These are phyloP conservation scores for Oncorhynchus tshawytscha DNA, from an alignment of 2,113 vertebrate species.

Conservation along the genomic window DNA sequence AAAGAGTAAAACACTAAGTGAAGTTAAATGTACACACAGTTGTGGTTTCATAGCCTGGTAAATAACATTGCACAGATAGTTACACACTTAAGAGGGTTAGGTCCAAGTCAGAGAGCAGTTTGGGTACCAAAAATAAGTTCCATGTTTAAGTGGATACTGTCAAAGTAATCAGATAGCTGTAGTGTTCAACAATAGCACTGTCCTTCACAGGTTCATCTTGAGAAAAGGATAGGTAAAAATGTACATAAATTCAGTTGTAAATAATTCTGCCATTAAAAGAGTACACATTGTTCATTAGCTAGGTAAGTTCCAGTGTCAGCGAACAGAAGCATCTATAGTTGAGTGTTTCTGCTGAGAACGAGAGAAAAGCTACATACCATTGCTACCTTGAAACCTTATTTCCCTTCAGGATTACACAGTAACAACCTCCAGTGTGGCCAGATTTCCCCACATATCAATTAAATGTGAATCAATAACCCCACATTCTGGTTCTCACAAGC, in stretches of 20 bases:
- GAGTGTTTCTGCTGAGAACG: background rate
- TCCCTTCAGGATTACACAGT: background rate
- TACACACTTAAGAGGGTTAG: constrained; percentile 6
- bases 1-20: constrained; percentile 16
- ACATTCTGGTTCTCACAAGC: background rate
- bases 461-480: background rate
- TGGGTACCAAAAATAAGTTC: background rate
- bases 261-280: too few species aligned
- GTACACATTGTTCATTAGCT: background rate
- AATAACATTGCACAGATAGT: constrained; percentile 35
- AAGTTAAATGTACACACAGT: constrained; percentile 10
- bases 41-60: constrained; percentile 32
- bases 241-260: background rate
- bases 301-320: background rate
- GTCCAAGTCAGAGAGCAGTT: constrained; percentile 30
- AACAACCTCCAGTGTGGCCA: background rate
- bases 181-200: constrained; percentile 4
- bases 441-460: too few species aligned
- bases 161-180: background rate
- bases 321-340: background rate
- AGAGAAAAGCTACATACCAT: background rate
- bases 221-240: background rate
- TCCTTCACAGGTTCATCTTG: background rate
- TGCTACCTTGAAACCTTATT: background rate
- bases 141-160: background rate